phyloP scores from a whole-genome alignment of 2,113 vertebrate genomes.

The Zosterops japonicus region DNA sequence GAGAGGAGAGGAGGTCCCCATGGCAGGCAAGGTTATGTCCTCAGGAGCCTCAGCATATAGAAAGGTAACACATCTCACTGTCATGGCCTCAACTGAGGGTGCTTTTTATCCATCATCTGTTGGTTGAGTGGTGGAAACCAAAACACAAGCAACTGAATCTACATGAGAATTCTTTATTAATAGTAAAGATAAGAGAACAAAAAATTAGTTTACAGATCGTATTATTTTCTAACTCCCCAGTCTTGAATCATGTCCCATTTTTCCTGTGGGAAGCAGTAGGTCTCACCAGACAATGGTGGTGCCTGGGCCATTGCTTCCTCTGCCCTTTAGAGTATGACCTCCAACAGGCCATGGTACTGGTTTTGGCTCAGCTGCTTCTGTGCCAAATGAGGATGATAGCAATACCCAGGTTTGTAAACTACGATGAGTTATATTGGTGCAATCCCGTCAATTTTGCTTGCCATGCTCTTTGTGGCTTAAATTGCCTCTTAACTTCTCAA shows the following conservation, averaged over 20 bases:
- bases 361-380: background rate
- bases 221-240: background rate
- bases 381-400: background rate
- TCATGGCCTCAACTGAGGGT: background rate
- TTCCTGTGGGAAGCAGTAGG: background rate
- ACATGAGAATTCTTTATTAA: background rate
- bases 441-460: background rate
- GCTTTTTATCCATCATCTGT: background rate
- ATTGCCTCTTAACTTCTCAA: background rate
- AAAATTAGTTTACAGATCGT: fast-evolving
- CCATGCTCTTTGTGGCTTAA: background rate
- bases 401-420: background rate
- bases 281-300: background rate
- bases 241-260: background rate
- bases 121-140: background rate
- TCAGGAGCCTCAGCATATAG: fast-evolving
- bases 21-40: fast-evolving
- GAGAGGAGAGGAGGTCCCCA: background rate
- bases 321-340: background rate
- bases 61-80: background rate
- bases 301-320: background rate
- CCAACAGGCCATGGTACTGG: fast-evolving
- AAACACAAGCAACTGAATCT: background rate
- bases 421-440: background rate
- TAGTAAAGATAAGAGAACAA: background rate